These are phyloP conservation scores for Anguilla anguilla DNA, from an alignment of 2,797 vertebrate species.

Conservation along the genomic window DNA sequence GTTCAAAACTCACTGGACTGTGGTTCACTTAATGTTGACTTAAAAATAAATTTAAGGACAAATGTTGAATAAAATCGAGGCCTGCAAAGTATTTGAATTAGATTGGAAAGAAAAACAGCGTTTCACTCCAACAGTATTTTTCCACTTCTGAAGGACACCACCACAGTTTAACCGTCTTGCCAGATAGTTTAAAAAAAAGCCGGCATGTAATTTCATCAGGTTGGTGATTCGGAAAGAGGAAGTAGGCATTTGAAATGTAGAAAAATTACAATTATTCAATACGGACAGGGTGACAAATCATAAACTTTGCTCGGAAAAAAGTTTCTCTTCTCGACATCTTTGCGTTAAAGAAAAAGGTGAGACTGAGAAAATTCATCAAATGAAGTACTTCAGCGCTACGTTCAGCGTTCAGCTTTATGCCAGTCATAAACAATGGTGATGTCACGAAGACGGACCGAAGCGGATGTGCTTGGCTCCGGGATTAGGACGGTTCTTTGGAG, in stretches of 20 bases:
- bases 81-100: background rate
- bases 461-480: background rate
- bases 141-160: background rate
- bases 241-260: background rate
- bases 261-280: background rate
- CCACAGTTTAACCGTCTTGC: background rate
- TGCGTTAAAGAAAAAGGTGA: background rate
- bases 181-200: background rate
- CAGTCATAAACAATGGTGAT: conserved; percentile 8
- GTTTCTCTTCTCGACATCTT: background rate
- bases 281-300: background rate
- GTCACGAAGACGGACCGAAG: background rate
- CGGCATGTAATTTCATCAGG: background rate
- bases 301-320: background rate
- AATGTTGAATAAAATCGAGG: background rate
- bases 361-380: background rate
- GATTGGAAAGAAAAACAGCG: background rate
- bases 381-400: background rate
- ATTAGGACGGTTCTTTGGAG: background rate
- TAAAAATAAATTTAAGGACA: too few relatives aligned
- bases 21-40: too few relatives aligned
- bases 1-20: background rate
- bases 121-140: background rate
- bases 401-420: background rate
- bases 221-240: background rate